Conservation (phyloP, 2,797 vertebrate genomes). For the Caiman crocodilus region DNA sequence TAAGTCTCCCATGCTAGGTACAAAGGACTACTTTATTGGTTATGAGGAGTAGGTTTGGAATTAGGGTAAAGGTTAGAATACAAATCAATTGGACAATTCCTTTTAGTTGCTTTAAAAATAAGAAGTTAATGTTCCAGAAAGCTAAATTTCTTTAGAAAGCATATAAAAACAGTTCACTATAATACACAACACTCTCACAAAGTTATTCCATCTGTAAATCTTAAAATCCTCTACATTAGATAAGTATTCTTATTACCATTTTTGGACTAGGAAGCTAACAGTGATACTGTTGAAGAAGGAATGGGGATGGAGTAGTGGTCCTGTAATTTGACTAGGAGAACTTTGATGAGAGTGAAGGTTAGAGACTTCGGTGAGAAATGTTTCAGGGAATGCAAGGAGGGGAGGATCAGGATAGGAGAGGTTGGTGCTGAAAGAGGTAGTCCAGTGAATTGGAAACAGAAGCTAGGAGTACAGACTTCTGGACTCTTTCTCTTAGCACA, state of each 20-base stretch:
- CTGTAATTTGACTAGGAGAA: accelerated
- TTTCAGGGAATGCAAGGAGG: neutral
- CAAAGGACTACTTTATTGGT: too few species aligned
- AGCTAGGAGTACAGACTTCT: neutral
- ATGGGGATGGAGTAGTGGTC: neutral
- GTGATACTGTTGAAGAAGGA: neutral
- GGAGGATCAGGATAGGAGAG: neutral
- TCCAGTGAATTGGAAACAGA: neutral
- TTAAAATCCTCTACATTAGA: neutral
- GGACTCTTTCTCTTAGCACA: neutral
- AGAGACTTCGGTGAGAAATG: neutral
- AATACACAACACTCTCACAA: neutral
- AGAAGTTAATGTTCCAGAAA: neutral
- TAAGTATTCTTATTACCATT: neutral
- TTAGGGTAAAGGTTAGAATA: neutral
- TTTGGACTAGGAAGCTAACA: neutral
- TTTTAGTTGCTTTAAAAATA: conserved; percentile 17
- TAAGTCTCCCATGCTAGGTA: too few species aligned
- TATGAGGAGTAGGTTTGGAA: too few species aligned
- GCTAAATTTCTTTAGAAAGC: neutral
- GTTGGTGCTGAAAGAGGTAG: neutral
- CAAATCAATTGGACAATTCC: neutral
- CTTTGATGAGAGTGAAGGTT: neutral
- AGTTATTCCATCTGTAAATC: neutral
- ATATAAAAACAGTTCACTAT: neutral